Conservation (phyloP, 2,113 vertebrate genomes). For the Sinosuthora webbiana region DNA sequence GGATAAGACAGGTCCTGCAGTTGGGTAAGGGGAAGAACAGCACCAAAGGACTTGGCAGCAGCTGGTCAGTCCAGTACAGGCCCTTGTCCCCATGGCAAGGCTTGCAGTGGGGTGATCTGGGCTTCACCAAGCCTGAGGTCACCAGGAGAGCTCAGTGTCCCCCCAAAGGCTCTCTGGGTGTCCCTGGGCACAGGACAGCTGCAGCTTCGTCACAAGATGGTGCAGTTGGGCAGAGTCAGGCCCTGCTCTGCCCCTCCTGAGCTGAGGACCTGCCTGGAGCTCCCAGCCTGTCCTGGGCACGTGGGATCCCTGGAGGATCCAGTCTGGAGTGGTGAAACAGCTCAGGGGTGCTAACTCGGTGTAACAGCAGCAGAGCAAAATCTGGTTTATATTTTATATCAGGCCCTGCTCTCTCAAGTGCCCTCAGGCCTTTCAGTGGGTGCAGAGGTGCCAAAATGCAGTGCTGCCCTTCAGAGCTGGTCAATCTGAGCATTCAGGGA, state of each 20-base stretch:
- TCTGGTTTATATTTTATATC: fast-evolving
- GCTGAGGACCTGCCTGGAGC: neutral
- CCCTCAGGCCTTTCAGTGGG: neutral
- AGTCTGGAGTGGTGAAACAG: fast-evolving
- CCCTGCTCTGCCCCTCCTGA: neutral
- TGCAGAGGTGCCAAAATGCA: neutral
- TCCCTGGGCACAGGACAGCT: neutral
- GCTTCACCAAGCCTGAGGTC: fast-evolving
- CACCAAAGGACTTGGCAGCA: neutral
- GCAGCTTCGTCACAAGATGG: constrained; percentile 20
- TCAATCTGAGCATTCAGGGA: neutral
- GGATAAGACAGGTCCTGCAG: neutral
- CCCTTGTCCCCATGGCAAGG: neutral
- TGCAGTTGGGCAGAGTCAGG: neutral
- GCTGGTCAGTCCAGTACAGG: fast-evolving
- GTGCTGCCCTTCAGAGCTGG: neutral
- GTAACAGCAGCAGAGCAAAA: neutral
- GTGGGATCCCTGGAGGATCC: neutral
- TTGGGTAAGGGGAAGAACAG: fast-evolving
- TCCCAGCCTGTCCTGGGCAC: neutral
- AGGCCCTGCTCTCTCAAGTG: neutral
- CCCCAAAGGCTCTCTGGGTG: neutral
- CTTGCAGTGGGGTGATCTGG: neutral
- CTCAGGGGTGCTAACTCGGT: fast-evolving
- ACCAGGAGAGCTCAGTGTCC: neutral